phyloP scores from a whole-genome alignment of 2,797 vertebrate species.

The Gadopsis marmoratus region DNA sequence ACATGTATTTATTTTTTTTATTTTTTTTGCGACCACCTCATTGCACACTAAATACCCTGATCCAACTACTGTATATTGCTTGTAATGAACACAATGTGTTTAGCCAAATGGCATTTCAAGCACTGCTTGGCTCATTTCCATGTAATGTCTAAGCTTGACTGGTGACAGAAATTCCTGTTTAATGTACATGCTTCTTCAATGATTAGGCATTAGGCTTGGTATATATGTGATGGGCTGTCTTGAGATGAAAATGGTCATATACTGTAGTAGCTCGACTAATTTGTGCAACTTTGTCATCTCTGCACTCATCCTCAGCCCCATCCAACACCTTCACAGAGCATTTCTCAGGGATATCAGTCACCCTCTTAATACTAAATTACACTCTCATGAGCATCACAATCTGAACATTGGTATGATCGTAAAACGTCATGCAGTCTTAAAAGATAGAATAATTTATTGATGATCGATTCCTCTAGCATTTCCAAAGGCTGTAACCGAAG shows the following conservation, averaged over 20 bases:
- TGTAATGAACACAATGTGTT: constrained; percentile 35
- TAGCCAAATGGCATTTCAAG: constrained; percentile 41
- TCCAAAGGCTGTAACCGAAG: constrained; percentile 8
- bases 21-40: constrained; percentile 58
- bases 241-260: constrained; percentile 39
- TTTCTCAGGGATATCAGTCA: constrained; percentile 45
- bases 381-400: background rate
- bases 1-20: constrained; percentile 4
- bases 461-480: background rate
- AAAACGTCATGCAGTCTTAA: background rate
- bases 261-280: constrained; percentile 38
- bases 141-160: constrained; percentile 34
- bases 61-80: constrained; percentile 42
- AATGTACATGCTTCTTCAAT: too few species aligned
- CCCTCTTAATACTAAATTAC: constrained; percentile 42
- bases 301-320: constrained; percentile 33
- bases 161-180: too few species aligned
- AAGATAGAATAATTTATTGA: background rate
- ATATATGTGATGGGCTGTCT: constrained; percentile 23
- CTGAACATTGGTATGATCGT: constrained; percentile 8
- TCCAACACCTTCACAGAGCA: constrained; percentile 45
- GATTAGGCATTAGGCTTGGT: constrained; percentile 6
- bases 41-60: constrained; percentile 34
- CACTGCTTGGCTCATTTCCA: constrained; percentile 19
- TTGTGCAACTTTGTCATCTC: constrained; percentile 61